Base-by-base conservation (phyloP, 2,113 vertebrate species). In the Ahaetulla prasina region DNA sequence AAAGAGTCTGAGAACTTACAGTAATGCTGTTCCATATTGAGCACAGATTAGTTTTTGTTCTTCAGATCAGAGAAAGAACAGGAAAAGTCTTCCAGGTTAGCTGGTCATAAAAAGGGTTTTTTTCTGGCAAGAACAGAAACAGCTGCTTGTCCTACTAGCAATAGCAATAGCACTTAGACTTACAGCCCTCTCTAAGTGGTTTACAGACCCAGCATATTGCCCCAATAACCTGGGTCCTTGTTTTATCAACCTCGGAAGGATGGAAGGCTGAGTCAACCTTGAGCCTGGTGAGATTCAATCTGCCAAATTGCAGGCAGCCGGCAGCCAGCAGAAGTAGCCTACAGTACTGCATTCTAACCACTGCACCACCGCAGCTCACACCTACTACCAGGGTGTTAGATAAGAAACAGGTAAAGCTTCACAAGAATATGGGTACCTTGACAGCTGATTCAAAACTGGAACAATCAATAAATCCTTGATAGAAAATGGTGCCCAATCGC, bases 401-500 rank as follows among this genome's bases (percentile, higher is more conserved):
- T 60, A 20, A 30, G 52, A 54, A 86, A 7, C 53, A 14, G 16
- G 11, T 6, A 45, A 53, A 23, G 23, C 10, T 52, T 27, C 20
- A 60, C 1, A 35, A 14, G 27, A 45, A 91, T 68, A 68, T 20
- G 0, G 80, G 20, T 87, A 98, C 98, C 98, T 98, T 98, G 0
- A 97, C 53, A 0, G 96, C 93, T 0, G 97, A 97, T 43, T 96
- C 90, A 1, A 97, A 96, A 18, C 91, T 91, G 49, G 30, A 89
- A 92, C 98, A 98, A 91, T 97, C 97, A 0, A 96, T 92, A 8
- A 98, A 98, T 30, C 94, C 97, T 47, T 96, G 97, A 94, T 96
- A 96, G 85, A 98, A 95, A 91, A 98, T 95, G 0, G 97, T 96
- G 63, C 97, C 97, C 96, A 98, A 95, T 3, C 96, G 92, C 68